Percentiles rank a stretch among this genome's conserved stretches.
phyloP scores from a whole-genome alignment of 2,113 vertebrate species.

The Calypte anna region DNA sequence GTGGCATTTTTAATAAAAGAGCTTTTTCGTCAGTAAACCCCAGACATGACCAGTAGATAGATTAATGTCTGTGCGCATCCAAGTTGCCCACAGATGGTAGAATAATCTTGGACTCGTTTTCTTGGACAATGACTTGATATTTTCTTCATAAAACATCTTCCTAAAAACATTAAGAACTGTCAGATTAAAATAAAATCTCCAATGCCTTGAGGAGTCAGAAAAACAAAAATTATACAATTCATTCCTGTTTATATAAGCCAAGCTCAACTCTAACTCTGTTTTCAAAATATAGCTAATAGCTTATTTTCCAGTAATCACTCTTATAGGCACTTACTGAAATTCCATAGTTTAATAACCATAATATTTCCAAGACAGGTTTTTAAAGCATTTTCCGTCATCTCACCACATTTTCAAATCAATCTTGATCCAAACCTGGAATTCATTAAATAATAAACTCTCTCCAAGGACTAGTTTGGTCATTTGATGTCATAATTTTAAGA shows the following conservation, averaged over 20 bases:
- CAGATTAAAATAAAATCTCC: constrained; percentile 52
- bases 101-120: constrained; percentile 57
- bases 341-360: neutral
- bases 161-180: constrained; percentile 49
- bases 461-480: neutral
- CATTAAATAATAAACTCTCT: neutral
- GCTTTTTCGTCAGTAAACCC: constrained; percentile 55
- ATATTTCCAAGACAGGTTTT: neutral
- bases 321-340: neutral
- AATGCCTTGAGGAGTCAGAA: constrained; percentile 16
- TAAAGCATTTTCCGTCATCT: neutral
- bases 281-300: neutral
- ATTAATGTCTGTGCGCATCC: constrained; percentile 55
- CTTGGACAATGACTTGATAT: constrained; percentile 47
- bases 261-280: neutral
- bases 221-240: neutral
- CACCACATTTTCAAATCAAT: neutral
- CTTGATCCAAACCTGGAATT: neutral
- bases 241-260: constrained; percentile 12
- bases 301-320: neutral
- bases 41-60: constrained; percentile 59
- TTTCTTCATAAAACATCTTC: constrained; percentile 50
- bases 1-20: constrained; percentile 67
- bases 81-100: constrained; percentile 60
- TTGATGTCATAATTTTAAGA: neutral